These are phyloP conservation scores for Cyphomyrmex costatus DNA, from an alignment of 1,140 invertebrate genomes.

Conservation along the genomic window DNA sequence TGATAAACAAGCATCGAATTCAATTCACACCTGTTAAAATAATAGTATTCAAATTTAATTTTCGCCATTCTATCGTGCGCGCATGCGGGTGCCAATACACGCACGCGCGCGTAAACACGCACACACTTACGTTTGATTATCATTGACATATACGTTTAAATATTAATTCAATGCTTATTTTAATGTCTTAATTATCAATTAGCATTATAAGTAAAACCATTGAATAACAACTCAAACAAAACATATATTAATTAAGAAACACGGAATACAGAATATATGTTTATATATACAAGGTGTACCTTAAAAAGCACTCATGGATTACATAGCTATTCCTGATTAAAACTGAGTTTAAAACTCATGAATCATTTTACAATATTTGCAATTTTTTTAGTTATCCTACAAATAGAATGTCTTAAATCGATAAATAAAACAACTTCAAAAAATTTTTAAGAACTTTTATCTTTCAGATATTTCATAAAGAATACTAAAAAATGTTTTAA, in stretches of 20 bases:
- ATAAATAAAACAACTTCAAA: too few relatives aligned
- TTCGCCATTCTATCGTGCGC: not conserved
- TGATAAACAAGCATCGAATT: not conserved
- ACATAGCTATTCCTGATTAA: too few relatives aligned
- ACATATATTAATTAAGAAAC: not conserved
- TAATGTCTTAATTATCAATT: slow-evolving; percentile 3
- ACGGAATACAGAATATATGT: not conserved
- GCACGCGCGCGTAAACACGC: not conserved
- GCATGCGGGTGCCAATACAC: not conserved
- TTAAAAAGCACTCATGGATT: not conserved
- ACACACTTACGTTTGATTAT: not conserved
- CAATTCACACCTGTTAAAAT: slow-evolving; percentile 62
- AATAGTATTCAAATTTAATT: slow-evolving; percentile 42
- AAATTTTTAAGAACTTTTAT: too few relatives aligned
- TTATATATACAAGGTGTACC: not conserved
- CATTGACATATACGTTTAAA: not conserved
- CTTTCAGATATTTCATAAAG: too few relatives aligned
- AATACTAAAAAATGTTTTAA: too few relatives aligned
- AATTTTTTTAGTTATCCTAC: too few relatives aligned
- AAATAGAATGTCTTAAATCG: too few relatives aligned
- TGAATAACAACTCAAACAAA: not conserved
- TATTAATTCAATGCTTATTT: slow-evolving; percentile 14
- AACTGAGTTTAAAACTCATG: too few relatives aligned
- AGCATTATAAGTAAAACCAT: not conserved
- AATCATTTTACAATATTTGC: too few relatives aligned